Conservation (phyloP, 2,888 invertebrate species). For the Hoplodrina ambigua region DNA sequence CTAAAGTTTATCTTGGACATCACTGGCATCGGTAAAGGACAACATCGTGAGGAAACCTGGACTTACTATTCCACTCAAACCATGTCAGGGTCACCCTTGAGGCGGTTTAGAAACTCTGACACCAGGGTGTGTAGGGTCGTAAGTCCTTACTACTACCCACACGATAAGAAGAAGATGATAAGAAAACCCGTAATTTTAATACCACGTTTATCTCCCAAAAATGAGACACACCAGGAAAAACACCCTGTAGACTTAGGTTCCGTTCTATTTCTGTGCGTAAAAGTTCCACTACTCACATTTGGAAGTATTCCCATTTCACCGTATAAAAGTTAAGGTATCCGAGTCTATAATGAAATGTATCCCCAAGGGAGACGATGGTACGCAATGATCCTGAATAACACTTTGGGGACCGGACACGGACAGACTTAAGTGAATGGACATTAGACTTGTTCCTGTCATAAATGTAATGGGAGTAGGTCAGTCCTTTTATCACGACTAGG, state of each 20-base stretch:
- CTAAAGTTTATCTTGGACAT: too few species aligned
- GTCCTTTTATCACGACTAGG: constrained; percentile 44
- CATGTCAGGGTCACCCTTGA: too few species aligned
- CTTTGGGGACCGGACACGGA: constrained; percentile 50
- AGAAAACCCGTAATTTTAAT: too few species aligned
- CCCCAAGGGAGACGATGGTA: constrained; percentile 32
- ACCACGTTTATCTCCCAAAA: not conserved
- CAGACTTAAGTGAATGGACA: constrained; percentile 56
- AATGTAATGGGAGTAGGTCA: constrained; percentile 50
- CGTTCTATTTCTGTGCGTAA: not conserved
- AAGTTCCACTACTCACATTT: constrained; percentile 9
- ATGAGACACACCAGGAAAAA: not conserved
- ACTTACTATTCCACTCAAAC: too few species aligned
- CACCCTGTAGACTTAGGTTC: too few species aligned
- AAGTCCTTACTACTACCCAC: too few species aligned
- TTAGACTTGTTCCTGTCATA: constrained; percentile 57
- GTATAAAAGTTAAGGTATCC: constrained; percentile 32
- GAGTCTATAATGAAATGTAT: constrained; percentile 47
- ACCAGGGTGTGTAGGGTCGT: too few species aligned
- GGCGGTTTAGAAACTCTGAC: too few species aligned
- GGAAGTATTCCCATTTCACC: constrained; percentile 4
- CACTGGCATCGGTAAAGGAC: too few species aligned
- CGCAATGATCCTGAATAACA: constrained; percentile 52
- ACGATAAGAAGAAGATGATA: too few species aligned
- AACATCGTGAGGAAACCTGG: too few species aligned